Percentiles rank a stretch among this genome's conserved stretches.
These are phyloP conservation scores for Ophion slaviceki DNA, from an alignment of 2,888 invertebrate genomes.

Conservation along the genomic window DNA sequence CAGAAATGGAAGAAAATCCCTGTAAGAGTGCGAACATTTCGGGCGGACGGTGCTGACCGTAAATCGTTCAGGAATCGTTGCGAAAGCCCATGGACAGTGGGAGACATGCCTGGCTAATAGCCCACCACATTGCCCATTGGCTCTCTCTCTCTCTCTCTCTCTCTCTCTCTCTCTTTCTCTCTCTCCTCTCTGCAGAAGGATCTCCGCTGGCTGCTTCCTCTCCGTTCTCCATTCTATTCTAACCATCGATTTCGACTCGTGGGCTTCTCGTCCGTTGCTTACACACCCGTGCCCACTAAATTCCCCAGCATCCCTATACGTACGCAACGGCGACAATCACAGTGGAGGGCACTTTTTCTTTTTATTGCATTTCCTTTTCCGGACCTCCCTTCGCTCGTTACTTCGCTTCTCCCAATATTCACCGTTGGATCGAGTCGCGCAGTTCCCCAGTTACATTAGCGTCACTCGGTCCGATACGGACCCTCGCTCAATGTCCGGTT, in stretches of 20 bases:
- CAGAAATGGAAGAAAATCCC: neutral
- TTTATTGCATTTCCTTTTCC: slow-evolving; percentile 51
- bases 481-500: slow-evolving; percentile 27
- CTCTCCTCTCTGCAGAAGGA: slow-evolving; percentile 42
- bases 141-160: slow-evolving; percentile 21
- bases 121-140: slow-evolving; percentile 41
- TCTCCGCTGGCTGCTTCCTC: slow-evolving; percentile 37
- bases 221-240: slow-evolving; percentile 40
- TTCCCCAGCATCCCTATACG: slow-evolving; percentile 18
- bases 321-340: slow-evolving; percentile 49
- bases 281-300: slow-evolving; percentile 35
- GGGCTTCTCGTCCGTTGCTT: slow-evolving; percentile 36
- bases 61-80: slow-evolving; percentile 56
- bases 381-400: slow-evolving; percentile 57
- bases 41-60: slow-evolving; percentile 38
- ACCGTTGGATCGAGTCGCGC: slow-evolving; percentile 39
- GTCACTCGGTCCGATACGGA: slow-evolving; percentile 43
- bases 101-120: slow-evolving; percentile 60
- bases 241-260: slow-evolving; percentile 47
- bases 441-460: slow-evolving; percentile 41
- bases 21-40: slow-evolving; percentile 43
- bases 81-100: slow-evolving; percentile 37
- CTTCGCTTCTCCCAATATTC: slow-evolving; percentile 61
- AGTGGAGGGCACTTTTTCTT: slow-evolving; percentile 52
- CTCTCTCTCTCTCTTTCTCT: slow-evolving; percentile 40